Conservation (phyloP, 2,797 vertebrate species). For the Notamacropus eugenii region DNA sequence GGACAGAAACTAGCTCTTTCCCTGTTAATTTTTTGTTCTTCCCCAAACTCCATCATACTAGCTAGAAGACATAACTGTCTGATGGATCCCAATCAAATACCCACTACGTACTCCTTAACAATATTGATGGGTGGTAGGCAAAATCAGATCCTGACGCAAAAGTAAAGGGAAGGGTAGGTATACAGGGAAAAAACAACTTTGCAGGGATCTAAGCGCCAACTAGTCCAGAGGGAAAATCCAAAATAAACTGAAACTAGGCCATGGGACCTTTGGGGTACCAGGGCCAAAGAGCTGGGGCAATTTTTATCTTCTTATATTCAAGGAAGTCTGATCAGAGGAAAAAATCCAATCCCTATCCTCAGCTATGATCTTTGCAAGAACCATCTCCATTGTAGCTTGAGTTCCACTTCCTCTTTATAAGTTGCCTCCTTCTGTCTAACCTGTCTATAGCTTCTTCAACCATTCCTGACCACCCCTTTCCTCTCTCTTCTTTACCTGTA, state of each 20-base stretch:
- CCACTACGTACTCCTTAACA: neutral
- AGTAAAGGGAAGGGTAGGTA: neutral
- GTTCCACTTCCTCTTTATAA: neutral
- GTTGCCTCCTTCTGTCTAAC: neutral
- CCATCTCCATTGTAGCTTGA: neutral
- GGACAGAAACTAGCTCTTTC: neutral
- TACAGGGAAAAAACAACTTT: neutral
- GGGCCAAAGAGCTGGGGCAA: neutral
- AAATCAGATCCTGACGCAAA: neutral
- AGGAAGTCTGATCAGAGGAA: neutral
- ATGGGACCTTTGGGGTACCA: neutral
- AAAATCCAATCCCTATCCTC: no score
- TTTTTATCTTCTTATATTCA: neutral
- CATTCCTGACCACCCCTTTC: neutral
- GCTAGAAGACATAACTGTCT: neutral
- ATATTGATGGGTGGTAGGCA: neutral
- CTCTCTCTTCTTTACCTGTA: conserved; percentile 87
- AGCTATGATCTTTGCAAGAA: neutral
- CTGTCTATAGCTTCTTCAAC: neutral
- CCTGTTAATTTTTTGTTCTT: neutral
- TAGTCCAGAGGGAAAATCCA: neutral
- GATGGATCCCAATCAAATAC: neutral
- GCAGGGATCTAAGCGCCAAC: neutral
- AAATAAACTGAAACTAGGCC: neutral
- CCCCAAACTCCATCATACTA: fast-evolving